These are phyloP conservation scores for Allolobophora icterica DNA, from an alignment of 2,888 invertebrate species.

Conservation along the genomic window DNA sequence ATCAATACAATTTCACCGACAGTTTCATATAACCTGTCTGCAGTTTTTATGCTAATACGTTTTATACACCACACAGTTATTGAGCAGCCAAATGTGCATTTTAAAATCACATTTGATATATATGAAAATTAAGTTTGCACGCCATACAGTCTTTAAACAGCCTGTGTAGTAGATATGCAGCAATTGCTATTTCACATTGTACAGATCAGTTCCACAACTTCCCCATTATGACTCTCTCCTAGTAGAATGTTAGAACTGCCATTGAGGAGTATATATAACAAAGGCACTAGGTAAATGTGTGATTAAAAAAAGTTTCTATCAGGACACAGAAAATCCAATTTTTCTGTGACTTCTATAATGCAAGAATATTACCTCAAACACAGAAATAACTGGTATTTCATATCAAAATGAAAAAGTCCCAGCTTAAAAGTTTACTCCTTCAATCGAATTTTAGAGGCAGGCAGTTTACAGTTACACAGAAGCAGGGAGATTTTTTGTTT, in stretches of 20 bases:
- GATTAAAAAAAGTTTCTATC: background rate
- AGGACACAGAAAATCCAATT: too few relatives aligned
- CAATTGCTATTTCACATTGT: background rate
- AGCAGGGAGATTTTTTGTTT: background rate
- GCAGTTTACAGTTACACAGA: background rate
- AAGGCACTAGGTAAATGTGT: background rate
- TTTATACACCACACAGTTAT: too few relatives aligned
- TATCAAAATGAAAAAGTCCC: background rate
- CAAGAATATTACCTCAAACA: background rate
- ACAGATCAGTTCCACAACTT: background rate
- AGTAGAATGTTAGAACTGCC: background rate
- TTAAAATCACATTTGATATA: background rate
- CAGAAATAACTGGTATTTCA: background rate
- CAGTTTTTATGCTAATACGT: background rate
- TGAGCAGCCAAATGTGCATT: background rate
- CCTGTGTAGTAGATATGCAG: background rate
- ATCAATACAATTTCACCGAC: background rate
- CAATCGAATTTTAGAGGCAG: background rate
- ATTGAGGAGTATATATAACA: background rate
- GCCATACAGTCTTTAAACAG: conserved; percentile 8
- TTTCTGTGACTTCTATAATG: too few relatives aligned
- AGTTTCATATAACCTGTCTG: background rate
- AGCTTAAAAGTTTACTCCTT: background rate
- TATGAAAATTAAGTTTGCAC: background rate
- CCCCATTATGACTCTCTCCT: background rate